Base-by-base conservation (phyloP, 2,888 invertebrate species). In the Caenorhabditis plicata region DNA sequence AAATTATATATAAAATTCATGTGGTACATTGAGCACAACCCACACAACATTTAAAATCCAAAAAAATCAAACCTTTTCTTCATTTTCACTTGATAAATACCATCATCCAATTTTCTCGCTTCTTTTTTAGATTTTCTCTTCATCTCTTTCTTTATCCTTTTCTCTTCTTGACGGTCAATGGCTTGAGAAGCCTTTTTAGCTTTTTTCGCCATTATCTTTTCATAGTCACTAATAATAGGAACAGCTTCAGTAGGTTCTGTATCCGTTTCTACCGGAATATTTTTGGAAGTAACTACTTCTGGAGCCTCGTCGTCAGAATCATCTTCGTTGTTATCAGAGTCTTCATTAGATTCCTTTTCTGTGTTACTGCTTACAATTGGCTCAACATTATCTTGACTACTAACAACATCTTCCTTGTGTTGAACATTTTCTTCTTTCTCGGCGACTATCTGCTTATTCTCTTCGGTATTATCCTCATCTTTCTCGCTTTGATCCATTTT, bases 21-120 rank as follows among this genome's bases (percentile, higher is more conserved):
- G 4, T 2, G 29, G 11, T 29, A 29, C 7, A 7, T 29, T 8
- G 11, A 29, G 29, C 29, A 8, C 11, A 8, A 29, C 11, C 29
- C 7, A 7, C 8, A 29, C 29, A 8, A 7, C 7, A 7, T 29
- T 8, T 29, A 8, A 29, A 8, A 8, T 11, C 11, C 7, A 29
- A 29, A 8, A 29, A 15, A 38, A 26, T 5, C 0, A 22, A 3
- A 58, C 58, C 49, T 58, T 27, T 58, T 58, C 15, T 58, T 52
- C 52, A 58, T 45, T 45, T 45, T 52, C 1, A 53, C 58, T 23
- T 53, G 20, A 22, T 33, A 58, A 20, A 58, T 32, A 13, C 58
- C 58, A 2, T 58, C 43, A 3, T 43, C 31, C 13, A 58, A 17
- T 20, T 58, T 58, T 9, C 15, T n/a, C 7, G 40, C 27, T n/a